A percentile compares a stretch with the other conserved stretches of the same genome.
phyloP scores from a whole-genome alignment of 2,888 invertebrate species.

The Agonopterix arenella region DNA sequence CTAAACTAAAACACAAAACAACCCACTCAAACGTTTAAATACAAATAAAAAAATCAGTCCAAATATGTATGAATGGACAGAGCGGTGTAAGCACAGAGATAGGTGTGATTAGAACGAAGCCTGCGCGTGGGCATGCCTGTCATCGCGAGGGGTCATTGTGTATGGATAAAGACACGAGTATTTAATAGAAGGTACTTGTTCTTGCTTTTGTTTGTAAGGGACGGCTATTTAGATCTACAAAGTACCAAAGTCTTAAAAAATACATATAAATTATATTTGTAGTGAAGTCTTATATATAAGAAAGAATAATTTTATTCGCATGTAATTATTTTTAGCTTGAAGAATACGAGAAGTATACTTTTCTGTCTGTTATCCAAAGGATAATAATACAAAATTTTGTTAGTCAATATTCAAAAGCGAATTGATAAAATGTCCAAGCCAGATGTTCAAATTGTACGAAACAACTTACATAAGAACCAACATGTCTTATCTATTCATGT shows the following conservation, averaged over 20 bases:
- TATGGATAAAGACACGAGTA: conserved; percentile 32
- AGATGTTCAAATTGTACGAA: not conserved
- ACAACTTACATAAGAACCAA: not conserved
- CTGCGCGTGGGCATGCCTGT: conserved; percentile 68
- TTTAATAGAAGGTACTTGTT: conserved; percentile 34
- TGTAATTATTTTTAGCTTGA: too few relatives aligned
- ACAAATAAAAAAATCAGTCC: conserved; percentile 45
- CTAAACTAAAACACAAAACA: conserved; percentile 49
- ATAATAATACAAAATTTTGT: too few relatives aligned
- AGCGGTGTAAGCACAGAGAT: conserved; percentile 26
- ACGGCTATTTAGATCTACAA: too few relatives aligned
- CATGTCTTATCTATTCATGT: conserved; percentile 8
- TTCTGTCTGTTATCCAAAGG: too few relatives aligned
- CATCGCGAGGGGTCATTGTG: conserved; percentile 67
- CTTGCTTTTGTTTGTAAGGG: not conserved
- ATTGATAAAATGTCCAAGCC: too few relatives aligned
- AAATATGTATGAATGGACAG: conserved; percentile 64
- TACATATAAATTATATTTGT: too few relatives aligned
- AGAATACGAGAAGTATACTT: too few relatives aligned
- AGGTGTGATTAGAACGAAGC: conserved; percentile 65
- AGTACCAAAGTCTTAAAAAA: too few relatives aligned
- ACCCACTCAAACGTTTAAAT: conserved; percentile 54
- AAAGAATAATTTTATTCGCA: too few relatives aligned
- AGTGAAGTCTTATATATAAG: too few relatives aligned
- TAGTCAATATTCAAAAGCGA: too few relatives aligned